phyloP scores from a whole-genome alignment of 2,888 invertebrate genomes.

The Mythimna albipuncta region DNA sequence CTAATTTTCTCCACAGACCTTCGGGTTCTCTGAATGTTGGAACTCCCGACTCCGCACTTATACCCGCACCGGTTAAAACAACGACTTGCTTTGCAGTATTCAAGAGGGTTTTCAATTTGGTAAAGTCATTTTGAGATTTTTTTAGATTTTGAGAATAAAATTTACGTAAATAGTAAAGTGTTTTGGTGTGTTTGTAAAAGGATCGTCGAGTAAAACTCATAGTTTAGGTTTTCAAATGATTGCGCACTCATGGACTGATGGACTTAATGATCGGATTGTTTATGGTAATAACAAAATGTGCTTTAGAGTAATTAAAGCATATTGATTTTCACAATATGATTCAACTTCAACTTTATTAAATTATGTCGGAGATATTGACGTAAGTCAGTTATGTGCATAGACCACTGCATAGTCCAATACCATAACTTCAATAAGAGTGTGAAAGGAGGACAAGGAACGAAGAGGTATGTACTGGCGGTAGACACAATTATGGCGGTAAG shows the following conservation, averaged over 20 bases:
- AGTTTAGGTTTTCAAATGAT: background rate
- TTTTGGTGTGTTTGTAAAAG: constrained; percentile 20
- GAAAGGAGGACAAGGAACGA: background rate
- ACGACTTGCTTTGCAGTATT: constrained; percentile 92
- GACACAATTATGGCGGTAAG: too few relatives aligned
- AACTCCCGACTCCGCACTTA: constrained; percentile 96
- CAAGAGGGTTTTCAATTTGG: constrained; percentile 90
- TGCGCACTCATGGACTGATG: background rate
- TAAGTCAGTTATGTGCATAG: background rate
- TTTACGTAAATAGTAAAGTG: constrained; percentile 12
- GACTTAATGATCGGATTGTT: background rate
- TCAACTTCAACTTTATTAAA: too few relatives aligned
- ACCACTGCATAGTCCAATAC: background rate
- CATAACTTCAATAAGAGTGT: background rate
- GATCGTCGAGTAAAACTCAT: constrained; percentile 24
- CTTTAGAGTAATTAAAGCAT: too few relatives aligned
- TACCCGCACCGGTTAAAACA: constrained; percentile 94
- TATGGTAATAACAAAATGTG: background rate
- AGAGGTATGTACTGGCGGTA: background rate
- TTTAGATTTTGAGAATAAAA: constrained; percentile 58
- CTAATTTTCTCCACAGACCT: constrained; percentile 95
- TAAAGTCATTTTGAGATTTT: constrained; percentile 76
- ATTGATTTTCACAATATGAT: too few relatives aligned
- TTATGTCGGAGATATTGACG: background rate
- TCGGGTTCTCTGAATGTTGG: constrained; percentile 96